A percentile compares a stretch with the other conserved stretches of the same genome.
Conservation (phyloP, 2,797 vertebrate species). For the Margarornis squamiger region DNA sequence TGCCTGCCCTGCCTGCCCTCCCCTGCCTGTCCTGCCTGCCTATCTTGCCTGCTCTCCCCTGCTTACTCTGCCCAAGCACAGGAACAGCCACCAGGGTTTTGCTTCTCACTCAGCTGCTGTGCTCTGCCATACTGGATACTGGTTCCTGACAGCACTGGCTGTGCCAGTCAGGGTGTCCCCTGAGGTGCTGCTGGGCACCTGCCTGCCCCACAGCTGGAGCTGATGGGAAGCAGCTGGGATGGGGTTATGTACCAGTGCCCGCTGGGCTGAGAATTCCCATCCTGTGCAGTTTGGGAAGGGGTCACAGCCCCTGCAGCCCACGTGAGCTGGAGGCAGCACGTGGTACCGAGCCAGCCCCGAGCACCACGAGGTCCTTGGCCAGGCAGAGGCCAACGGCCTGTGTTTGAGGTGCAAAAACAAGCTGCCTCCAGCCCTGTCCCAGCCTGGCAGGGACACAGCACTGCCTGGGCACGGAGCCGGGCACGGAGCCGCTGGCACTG, state of each 20-base stretch:
- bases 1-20: neutral
- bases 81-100: neutral
- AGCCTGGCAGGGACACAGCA: accelerated
- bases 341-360: accelerated
- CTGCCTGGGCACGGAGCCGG: neutral
- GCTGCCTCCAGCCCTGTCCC: neutral
- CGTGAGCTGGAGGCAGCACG: accelerated
- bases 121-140: neutral
- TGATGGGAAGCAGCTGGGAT: neutral
- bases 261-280: accelerated
- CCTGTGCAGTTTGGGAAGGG: accelerated
- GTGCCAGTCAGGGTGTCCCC: neutral
- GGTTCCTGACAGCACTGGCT: accelerated
- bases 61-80: neutral
- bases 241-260: accelerated
- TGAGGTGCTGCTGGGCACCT: neutral
- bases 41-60: neutral
- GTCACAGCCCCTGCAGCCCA: neutral
- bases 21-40: neutral
- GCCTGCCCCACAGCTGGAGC: neutral
- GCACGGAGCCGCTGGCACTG: conserved; percentile 15
- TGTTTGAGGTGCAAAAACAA: neutral
- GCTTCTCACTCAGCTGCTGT: neutral
- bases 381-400: neutral
- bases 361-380: neutral